Evolutionary conservation across 2,888 invertebrate genomes (phyloP).

Genomic region (Meloe dianella): DNA sequence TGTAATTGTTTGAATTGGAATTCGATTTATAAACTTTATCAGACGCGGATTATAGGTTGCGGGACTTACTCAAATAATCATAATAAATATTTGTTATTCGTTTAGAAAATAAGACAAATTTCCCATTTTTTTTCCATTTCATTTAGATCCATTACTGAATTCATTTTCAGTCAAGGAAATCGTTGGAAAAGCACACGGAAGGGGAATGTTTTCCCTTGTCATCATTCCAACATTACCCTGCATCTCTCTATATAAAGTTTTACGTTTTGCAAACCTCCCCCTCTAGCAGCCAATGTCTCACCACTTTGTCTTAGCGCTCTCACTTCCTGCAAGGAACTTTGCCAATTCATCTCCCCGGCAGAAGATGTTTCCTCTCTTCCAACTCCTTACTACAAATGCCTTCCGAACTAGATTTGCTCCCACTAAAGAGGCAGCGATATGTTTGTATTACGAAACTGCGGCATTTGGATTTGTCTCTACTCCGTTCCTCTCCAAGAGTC

Average conservation of each 20-base stretch:
- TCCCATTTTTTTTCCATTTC: background rate
- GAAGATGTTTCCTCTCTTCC: conserved; percentile 57
- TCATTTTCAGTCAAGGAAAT: background rate
- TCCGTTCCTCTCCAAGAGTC: conserved; percentile 2
- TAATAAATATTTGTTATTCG: background rate
- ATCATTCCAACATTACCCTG: conserved; percentile 6
- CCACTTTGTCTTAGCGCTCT: conserved; percentile 57
- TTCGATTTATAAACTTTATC: conserved; percentile 17
- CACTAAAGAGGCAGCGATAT: conserved; percentile 55
- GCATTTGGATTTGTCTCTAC: conserved; percentile 43
- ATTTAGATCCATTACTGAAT: conserved; percentile 11
- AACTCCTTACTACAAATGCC: conserved; percentile 57
- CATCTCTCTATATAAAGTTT: conserved; percentile 6
- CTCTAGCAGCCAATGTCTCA: conserved; percentile 25
- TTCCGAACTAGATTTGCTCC: conserved; percentile 58
- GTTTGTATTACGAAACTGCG: conserved; percentile 55
- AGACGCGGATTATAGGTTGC: background rate
- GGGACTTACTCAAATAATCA: background rate
- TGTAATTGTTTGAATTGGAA: conserved; percentile 17
- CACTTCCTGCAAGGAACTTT: conserved; percentile 56
- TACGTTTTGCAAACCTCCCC: background rate
- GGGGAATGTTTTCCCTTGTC: conserved; percentile 13
- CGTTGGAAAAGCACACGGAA: conserved; percentile 6
- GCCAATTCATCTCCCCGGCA: conserved; percentile 57
- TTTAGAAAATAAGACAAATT: background rate